Percentiles rank a stretch among this genome's conserved stretches.
Conservation (phyloP, 1,140 invertebrate genomes). For the Lepidurus arcticus region DNA sequence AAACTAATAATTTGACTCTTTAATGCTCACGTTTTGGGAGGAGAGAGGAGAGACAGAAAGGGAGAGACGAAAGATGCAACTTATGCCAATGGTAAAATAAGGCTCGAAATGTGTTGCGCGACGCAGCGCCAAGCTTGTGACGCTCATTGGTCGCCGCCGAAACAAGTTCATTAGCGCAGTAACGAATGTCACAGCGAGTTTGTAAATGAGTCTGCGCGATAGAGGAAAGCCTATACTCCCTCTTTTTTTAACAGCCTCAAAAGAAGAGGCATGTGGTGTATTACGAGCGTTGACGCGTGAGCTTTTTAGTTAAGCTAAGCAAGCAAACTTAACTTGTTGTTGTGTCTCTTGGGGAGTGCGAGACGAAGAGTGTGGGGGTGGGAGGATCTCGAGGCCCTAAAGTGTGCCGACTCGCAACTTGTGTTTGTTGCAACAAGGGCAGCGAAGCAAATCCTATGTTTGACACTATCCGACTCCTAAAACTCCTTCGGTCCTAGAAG, state of each 20-base stretch:
- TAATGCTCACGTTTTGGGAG: background rate
- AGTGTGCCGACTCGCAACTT: constrained; percentile 3
- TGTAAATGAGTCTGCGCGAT: constrained; percentile 13
- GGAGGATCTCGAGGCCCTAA: background rate
- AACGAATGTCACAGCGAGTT: background rate
- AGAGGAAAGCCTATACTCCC: background rate
- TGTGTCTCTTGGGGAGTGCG: background rate
- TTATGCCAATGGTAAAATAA: constrained; percentile 5
- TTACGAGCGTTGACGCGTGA: constrained; percentile 20
- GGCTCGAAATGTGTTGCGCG: background rate
- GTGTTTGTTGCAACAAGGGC: constrained; percentile 21
- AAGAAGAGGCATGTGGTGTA: constrained; percentile 4
- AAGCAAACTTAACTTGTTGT: constrained; percentile 15
- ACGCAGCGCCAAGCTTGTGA: constrained; percentile 8
- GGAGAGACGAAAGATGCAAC: background rate
- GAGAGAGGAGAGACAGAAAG: background rate
- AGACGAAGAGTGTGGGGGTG: background rate
- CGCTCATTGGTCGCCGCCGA: background rate
- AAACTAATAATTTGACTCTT: background rate
- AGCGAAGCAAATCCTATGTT: constrained; percentile 18
- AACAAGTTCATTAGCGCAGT: background rate
- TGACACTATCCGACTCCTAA: constrained; percentile 9
- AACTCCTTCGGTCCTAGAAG: background rate
- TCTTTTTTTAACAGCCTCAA: background rate
- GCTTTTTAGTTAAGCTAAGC: constrained; percentile 6